phyloP scores from a whole-genome alignment of 2,113 vertebrate species.

The Onychostruthus taczanowskii region DNA sequence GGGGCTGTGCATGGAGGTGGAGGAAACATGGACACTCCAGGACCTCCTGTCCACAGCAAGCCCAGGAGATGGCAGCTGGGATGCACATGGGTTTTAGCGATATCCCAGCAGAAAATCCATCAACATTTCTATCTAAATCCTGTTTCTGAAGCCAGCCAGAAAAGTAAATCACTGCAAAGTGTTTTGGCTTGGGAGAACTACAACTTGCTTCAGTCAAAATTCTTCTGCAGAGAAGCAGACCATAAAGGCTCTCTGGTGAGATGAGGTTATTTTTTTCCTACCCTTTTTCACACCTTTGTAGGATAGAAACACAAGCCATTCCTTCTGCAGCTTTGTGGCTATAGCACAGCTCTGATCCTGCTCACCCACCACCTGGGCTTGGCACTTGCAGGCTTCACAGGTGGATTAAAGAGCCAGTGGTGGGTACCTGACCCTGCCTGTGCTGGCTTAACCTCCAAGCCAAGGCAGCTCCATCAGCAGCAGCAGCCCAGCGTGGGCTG shows the following conservation, averaged over 20 bases:
- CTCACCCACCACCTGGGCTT: not conserved
- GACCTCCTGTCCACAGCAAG: not conserved
- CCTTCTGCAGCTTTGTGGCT: not conserved
- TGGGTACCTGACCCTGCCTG: not conserved
- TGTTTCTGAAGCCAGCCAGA: not conserved
- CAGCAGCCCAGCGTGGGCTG: not conserved
- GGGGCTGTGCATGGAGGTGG: not conserved
- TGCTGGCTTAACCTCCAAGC: not conserved
- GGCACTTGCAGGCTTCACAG: not conserved
- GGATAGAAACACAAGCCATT: not conserved
- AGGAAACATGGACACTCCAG: not conserved
- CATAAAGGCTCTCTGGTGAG: not conserved
- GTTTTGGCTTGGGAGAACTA: not conserved
- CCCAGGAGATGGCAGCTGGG: not conserved
- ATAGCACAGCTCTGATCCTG: not conserved
- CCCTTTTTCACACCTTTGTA: not conserved
- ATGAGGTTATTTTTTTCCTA: not conserved
- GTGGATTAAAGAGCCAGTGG: not conserved
- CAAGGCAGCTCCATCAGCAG: rapidly evolving
- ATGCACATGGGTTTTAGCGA: rapidly evolving
- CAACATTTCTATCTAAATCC: not conserved
- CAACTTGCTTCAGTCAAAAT: not conserved
- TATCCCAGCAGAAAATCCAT: not conserved
- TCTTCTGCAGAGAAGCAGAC: not conserved
- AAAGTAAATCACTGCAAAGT: not conserved